Evolutionary conservation across 2,797 vertebrate species (phyloP), one percentile per base, ranked within the genome.

Genomic region (Zenarchopterus dispar): DNA sequence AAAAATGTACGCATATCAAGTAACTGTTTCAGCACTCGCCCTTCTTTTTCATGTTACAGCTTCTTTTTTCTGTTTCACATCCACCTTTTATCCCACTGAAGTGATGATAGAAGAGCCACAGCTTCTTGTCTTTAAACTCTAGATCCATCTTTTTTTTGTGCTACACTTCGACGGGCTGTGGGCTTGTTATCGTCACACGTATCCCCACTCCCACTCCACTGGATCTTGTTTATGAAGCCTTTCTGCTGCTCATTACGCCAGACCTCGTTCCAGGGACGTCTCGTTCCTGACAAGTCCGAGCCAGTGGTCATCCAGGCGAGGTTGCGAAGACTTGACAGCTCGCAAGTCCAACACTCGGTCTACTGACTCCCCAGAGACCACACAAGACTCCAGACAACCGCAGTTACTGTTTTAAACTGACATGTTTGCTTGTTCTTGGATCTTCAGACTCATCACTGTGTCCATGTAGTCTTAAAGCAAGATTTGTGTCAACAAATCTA

Each of bases 231-330:
- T 66, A 36, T 56, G 52, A 62, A 73, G 55, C 59, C 55, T 64
- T 51, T 55, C 66, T 75, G 51, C 58, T 49, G 60, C 73, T 85
- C 68, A 46, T 85, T 72, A 77, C 41, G 0, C 60, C 4, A 24
- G 31, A 39, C 62, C 63, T 59, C 54, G 63, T 64, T 69, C 23
- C 52, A 11, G 44, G 0, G 10, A 46, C 42, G 60, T 47, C 45
- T 75, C 44, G 9, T 46, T n/a, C 23, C 31, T 26, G 50, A 62
- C 73, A 13, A 67, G 73, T 42, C 56, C 73, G 39, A 42, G 9
- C 36, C 49, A 22, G 26, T 54, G 44, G 43, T 56, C 62, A 18
- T 59, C 39, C 45, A 23, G 49, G 8, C 13, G n/a, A 57, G 0
- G 33, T 45, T 23, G 51, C 0, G 0, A 33, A 44, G 1, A 44